phyloP scores from a whole-genome alignment of 2,888 invertebrate species.

The Microdon myrmicae region DNA sequence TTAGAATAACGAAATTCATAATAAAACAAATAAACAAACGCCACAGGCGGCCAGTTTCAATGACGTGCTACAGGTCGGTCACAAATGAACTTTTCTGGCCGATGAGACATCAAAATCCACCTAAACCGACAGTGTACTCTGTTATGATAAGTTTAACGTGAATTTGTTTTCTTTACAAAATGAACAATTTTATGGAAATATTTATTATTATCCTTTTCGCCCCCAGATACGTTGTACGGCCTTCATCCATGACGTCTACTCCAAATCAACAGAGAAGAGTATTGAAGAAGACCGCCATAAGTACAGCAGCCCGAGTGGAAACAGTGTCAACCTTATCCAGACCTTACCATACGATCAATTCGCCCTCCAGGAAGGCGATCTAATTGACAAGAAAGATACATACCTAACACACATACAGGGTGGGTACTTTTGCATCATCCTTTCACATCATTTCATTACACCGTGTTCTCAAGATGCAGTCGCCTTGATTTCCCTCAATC shows the following conservation, averaged over 20 bases:
- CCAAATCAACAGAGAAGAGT: constrained; percentile 75
- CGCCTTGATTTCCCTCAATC: no score
- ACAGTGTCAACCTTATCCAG: constrained; percentile 60
- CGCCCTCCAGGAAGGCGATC: constrained; percentile 62
- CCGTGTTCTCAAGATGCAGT: background rate
- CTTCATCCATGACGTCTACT: constrained; percentile 74
- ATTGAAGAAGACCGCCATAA: constrained; percentile 70
- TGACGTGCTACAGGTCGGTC: no score
- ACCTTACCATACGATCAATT: constrained; percentile 63
- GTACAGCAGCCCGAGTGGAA: constrained; percentile 56
- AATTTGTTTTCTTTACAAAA: background rate
- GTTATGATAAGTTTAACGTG: background rate
- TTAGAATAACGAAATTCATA: no score
- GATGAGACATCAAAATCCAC: background rate
- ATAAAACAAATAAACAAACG: no score
- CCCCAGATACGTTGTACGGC: constrained; percentile 74
- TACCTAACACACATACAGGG: constrained; percentile 66
- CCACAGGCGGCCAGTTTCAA: no score
- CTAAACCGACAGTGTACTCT: background rate
- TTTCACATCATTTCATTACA: background rate
- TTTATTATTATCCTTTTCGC: constrained; percentile 1
- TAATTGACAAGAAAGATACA: constrained; percentile 62
- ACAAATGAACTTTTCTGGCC: no score
- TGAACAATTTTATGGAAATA: background rate
- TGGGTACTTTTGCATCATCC: constrained; percentile 57